Base-by-base conservation (phyloP, 2,113 vertebrate genomes). In the Erythrolamprus reginae region DNA sequence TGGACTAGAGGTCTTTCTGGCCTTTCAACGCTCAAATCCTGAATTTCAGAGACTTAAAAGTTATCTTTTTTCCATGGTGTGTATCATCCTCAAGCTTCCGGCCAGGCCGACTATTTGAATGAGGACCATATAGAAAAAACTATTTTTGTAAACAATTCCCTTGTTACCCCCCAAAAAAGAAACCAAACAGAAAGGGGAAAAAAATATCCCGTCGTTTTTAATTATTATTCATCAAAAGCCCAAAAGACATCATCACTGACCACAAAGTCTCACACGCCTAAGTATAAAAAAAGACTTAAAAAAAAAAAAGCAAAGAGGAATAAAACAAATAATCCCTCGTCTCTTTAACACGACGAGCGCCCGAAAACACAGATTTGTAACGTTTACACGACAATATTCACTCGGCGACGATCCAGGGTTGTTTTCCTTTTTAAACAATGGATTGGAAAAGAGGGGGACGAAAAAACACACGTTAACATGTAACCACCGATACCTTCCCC, bases 241-340 rank as follows among this genome's bases (percentile, higher is more conserved):
- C 26, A 42, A 82, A 56, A 90, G 89, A 86, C 89, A 65, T 10
- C n/a, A 38, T 90, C 56, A 89, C 88, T 55, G 28, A 84, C 83
- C 87, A 61, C 12, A 65, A 93, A 94, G 87, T 82, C 51, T 88
- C 92, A 86, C 89, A 83, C 87, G 91, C 19, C 90, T 93, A 33
- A 92, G 92, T 94, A 95, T 88, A 93, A 96, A 95, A 93, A 89
- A 93, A 96, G 95, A 93, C 10, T 42, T 47, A 24, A 8, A 55
- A 55, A 55, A 53, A 53, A 7, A 48, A 50, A 50, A 1, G 5
- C 21, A 52, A 10, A 28, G 26, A 38, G 51, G 90, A 91, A 94
- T 24, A 8, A 89, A 93, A 95, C 26, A 93, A 94, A 92, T 92
- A n/a, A 92, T 93, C 93, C 91, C 92, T 90, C 90, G 93, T 90